Percentiles rank a stretch among this genome's conserved stretches.
phyloP scores from a whole-genome alignment of 1,140 invertebrate genomes.

The Rhagoletis zephyria region DNA sequence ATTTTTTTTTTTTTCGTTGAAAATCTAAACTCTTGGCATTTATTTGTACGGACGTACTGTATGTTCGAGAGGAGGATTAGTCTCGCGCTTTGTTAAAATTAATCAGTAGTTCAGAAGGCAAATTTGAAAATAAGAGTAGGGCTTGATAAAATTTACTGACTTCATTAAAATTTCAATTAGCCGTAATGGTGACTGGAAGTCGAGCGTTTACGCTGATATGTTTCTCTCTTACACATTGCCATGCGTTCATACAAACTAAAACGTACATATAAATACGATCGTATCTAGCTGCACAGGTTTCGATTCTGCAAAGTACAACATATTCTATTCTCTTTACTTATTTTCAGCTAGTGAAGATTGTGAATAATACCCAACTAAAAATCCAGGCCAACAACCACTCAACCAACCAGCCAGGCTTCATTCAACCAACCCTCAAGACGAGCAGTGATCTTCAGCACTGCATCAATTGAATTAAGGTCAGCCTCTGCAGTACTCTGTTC shows the following conservation, averaged over 20 bases:
- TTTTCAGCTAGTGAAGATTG: slow-evolving; percentile 26
- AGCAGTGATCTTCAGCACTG: not conserved
- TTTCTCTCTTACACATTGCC: no score
- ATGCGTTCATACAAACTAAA: not conserved
- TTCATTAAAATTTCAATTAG: no score
- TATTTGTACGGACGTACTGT: no score
- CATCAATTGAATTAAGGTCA: not conserved
- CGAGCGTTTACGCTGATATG: no score
- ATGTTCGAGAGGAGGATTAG: no score
- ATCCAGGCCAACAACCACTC: not conserved
- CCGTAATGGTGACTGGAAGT: no score
- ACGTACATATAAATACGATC: not conserved
- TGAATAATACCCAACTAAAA: not conserved
- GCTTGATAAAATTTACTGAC: no score
- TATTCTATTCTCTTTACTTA: slow-evolving; percentile 22
- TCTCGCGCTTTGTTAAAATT: no score
- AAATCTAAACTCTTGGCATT: no score
- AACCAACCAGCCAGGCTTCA: not conserved
- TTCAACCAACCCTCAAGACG: not conserved
- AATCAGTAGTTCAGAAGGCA: no score
- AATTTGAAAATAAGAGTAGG: no score
- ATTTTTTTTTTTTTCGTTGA: no score
- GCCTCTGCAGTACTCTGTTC: not conserved
- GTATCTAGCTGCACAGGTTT: not conserved
- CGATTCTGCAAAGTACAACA: not conserved